A percentile compares a stretch with the other conserved stretches of the same genome.
phyloP scores from a whole-genome alignment of 2,797 vertebrate genomes.

The Liparis tanakae region DNA sequence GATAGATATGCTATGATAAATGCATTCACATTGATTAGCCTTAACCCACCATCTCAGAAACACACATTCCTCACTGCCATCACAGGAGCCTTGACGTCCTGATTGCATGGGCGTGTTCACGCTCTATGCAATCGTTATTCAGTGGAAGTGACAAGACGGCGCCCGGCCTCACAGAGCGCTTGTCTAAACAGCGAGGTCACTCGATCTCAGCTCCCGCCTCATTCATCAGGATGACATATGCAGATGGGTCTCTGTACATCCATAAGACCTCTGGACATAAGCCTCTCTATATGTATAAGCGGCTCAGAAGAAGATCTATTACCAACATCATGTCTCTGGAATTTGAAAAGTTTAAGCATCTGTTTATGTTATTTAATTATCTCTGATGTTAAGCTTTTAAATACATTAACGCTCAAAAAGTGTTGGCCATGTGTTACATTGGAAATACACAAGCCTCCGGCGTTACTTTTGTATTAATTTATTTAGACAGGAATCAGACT shows the following conservation, averaged over 20 bases:
- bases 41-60: background rate
- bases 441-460: background rate
- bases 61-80: conserved; percentile 13
- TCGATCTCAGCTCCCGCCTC: conserved; percentile 51
- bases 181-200: conserved; percentile 54
- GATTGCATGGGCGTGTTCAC: conserved; percentile 36
- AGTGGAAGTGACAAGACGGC: conserved; percentile 48
- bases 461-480: background rate
- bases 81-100: conserved; percentile 13
- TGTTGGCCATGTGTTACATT: background rate
- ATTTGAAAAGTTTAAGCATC: conserved; percentile 18
- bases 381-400: conserved; percentile 7
- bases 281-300: conserved; percentile 37
- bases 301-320: conserved; percentile 28
- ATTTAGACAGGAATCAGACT: background rate
- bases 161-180: conserved; percentile 45
- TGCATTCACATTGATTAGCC: conserved; percentile 39
- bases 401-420: background rate
- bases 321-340: background rate
- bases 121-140: conserved; percentile 59
- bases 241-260: conserved; percentile 49
- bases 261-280: conserved; percentile 30
- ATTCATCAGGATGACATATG: conserved; percentile 72
- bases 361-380: conserved; percentile 10
- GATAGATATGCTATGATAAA: conserved; percentile 18